Evolutionary conservation across 2,888 invertebrate species (phyloP), one percentile per base, ranked within the genome.

Genomic region (Eugnorisma glareosa): DNA sequence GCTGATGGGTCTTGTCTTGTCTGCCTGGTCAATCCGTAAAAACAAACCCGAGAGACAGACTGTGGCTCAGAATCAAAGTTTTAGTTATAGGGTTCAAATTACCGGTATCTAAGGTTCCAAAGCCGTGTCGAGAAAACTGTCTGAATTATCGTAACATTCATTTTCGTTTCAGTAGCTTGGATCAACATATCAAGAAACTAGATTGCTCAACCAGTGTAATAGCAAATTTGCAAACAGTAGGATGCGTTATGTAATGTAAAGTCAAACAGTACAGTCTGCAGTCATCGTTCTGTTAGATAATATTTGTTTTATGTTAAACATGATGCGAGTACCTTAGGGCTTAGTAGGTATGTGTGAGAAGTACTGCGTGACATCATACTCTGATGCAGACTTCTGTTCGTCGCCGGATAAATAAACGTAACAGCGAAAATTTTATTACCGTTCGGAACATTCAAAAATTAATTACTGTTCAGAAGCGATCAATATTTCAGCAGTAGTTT

Each of bases 261-360:
- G 80, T 85, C 82, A 78, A 83, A 77, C 77, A 82, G 57, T 61
- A 74, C 73, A 70, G 76, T 66, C 75, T 70, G 59, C 83, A 75
- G 73, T 79, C 63, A 64, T 64, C 75, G 69, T 71, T 69, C 74
- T 48, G 51, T 77, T 71, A 84, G 83, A 89, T 83, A 89, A 89
- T 86, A 89, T 89, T 89, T 89, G 88, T 79, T 78, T 79, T 70
- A 82, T 81, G 71, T 86, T 83, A 81, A 86, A 85, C 73, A 81
- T 76, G 48, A 81, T 79, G 48, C 31, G n/a, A 59, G 45, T 51
- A 35, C 21, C 45, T 48, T 67, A 2, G 35, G 35, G n/a, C n/a
- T n/a, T n/a, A 40, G 51, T 54, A 40, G 15, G 28, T 51, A 71
- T 76, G 85, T 77, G 72, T 68, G 70, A 72, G 35, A 7, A 37